Evolutionary conservation across 2,113 vertebrate species (phyloP).

Genomic region (Saccopteryx bilineata): DNA sequence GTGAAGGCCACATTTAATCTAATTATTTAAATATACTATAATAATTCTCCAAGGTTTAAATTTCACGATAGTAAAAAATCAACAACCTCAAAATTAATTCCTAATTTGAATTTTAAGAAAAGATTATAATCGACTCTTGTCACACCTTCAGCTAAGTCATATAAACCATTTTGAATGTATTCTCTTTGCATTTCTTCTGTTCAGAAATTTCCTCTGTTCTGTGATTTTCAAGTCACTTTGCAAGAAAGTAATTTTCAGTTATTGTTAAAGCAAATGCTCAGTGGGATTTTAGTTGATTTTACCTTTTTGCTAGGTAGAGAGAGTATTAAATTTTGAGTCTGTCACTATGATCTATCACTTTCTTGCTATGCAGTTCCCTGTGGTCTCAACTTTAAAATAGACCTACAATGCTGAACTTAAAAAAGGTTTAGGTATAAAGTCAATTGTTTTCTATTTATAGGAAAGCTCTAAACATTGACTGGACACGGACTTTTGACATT

Average conservation of each 20-base stretch:
- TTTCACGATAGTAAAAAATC: neutral
- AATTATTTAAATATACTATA: neutral
- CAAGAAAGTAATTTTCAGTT: constrained; percentile 11
- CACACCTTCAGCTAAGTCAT: neutral
- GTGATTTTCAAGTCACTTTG: neutral
- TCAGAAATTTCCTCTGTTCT: neutral
- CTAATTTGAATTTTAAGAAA: constrained; percentile 37
- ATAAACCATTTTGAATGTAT: neutral
- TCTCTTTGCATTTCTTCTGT: neutral
- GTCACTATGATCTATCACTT: neutral
- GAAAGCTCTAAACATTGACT: neutral
- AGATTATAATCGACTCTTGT: neutral
- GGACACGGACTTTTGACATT: neutral
- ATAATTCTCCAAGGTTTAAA: constrained; percentile 1
- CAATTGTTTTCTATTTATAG: constrained; percentile 59
- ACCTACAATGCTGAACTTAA: neutral
- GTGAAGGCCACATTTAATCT: neutral
- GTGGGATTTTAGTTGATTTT: constrained; percentile 3
- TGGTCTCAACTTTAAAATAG: neutral
- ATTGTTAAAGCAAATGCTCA: constrained; percentile 25
- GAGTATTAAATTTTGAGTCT: neutral
- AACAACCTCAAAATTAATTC: constrained; percentile 4
- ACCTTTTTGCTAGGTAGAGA: neutral
- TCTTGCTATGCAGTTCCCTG: neutral
- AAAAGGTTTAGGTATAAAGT: neutral